Evolutionary conservation across 2,888 invertebrate species (phyloP).

Genomic region (Deilephila elpenor): DNA sequence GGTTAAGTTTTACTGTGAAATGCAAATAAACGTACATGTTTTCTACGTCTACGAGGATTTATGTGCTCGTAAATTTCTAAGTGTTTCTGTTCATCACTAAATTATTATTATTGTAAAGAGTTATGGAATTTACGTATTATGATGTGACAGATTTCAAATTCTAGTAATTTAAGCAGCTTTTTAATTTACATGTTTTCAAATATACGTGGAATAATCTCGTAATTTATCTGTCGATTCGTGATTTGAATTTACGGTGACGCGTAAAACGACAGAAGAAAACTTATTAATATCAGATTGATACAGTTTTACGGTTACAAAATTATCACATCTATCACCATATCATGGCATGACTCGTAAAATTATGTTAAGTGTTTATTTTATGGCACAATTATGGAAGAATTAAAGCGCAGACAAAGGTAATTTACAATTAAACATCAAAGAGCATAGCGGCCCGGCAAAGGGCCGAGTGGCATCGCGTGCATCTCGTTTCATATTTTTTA

Average conservation of each 20-base stretch:
- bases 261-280: too few relatives aligned
- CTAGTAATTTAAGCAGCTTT: too few relatives aligned
- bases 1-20: constrained; percentile 17
- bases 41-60: constrained; percentile 1
- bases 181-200: too few relatives aligned
- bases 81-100: not conserved
- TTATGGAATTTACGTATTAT: not conserved
- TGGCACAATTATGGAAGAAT: not conserved
- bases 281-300: not conserved
- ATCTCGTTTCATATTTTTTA: constrained; percentile 16
- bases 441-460: constrained; percentile 38
- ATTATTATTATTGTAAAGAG: not conserved
- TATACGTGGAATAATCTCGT: too few relatives aligned
- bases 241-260: too few relatives aligned
- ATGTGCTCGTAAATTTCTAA: constrained; percentile 1
- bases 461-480: constrained; percentile 9
- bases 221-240: too few relatives aligned
- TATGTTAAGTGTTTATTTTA: constrained; percentile 1
- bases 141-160: too few relatives aligned
- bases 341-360: not conserved
- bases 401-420: not conserved
- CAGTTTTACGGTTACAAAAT: not conserved
- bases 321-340: not conserved
- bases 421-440: constrained; percentile 15
- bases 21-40: constrained; percentile 1